These are phyloP conservation scores for Saimiri boliviensis DNA, from an alignment of 2,113 vertebrate genomes.

Conservation along the genomic window DNA sequence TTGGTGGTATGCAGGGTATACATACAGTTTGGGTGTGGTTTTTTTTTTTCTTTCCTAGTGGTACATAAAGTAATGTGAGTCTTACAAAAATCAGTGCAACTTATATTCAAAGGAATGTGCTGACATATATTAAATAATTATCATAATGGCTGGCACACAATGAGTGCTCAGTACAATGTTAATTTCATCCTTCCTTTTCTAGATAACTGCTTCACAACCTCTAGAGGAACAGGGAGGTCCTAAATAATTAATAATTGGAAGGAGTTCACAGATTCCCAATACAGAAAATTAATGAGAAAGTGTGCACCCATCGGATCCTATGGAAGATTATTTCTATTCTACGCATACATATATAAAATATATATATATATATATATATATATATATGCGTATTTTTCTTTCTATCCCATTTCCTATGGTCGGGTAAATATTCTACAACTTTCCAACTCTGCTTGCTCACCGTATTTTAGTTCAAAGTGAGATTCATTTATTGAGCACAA, in stretches of 20 bases:
- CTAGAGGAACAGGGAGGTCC: background rate
- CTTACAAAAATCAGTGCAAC: conserved; percentile 31
- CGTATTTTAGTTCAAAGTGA: background rate
- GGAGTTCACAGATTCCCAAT: background rate
- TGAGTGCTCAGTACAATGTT: background rate
- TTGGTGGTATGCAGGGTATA: background rate
- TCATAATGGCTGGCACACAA: background rate
- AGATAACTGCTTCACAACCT: background rate
- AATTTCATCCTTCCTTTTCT: background rate
- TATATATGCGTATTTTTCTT: background rate
- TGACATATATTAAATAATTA: background rate
- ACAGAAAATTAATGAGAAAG: conserved; percentile 15
- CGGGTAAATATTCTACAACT: conserved; percentile 29
- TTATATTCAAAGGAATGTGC: conserved; percentile 26
- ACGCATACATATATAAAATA: background rate
- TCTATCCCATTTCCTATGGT: background rate
- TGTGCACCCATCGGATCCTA: background rate
- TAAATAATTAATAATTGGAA: background rate
- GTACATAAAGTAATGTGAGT: background rate
- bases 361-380: rapidly evolving
- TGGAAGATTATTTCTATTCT: background rate
- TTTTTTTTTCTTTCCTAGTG: background rate
- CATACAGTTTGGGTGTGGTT: background rate
- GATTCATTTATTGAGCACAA: background rate
- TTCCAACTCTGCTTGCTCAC: conserved; percentile 8